These are phyloP conservation scores for Neuroterus valhalla DNA, from an alignment of 1,140 invertebrate genomes.

Conservation along the genomic window DNA sequence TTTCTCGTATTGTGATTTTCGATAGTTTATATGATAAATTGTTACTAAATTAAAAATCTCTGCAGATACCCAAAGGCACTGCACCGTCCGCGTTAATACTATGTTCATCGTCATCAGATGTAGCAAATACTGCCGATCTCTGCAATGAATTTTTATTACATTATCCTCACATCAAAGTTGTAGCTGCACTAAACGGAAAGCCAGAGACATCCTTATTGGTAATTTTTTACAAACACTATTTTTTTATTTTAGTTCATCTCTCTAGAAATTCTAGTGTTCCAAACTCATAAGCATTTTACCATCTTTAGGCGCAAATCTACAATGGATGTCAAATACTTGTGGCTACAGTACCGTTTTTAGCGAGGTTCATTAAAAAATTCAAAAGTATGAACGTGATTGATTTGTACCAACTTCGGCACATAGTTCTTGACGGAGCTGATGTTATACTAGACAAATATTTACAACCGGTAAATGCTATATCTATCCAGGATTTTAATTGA, in stretches of 20 bases:
- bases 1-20: constrained; percentile 32
- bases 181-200: constrained; percentile 63
- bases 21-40: neutral
- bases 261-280: neutral
- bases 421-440: constrained; percentile 70
- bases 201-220: constrained; percentile 59
- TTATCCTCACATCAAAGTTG: constrained; percentile 50
- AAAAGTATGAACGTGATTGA: constrained; percentile 52
- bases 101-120: constrained; percentile 63
- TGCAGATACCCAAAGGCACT: constrained; percentile 43
- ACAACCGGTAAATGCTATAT: constrained; percentile 49
- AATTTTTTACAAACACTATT: constrained; percentile 36
- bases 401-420: constrained; percentile 59
- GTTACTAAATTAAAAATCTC: no score
- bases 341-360: constrained; percentile 66
- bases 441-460: constrained; percentile 67
- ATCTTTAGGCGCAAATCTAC: constrained; percentile 59
- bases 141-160: constrained; percentile 52
- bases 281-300: neutral
- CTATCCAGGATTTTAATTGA: neutral
- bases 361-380: constrained; percentile 56
- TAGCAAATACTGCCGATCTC: constrained; percentile 49
- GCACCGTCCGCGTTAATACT: constrained; percentile 61
- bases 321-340: constrained; percentile 71
- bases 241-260: constrained; percentile 11